Conservation (phyloP, 2,888 invertebrate genomes). For the Diogma glabrata region DNA sequence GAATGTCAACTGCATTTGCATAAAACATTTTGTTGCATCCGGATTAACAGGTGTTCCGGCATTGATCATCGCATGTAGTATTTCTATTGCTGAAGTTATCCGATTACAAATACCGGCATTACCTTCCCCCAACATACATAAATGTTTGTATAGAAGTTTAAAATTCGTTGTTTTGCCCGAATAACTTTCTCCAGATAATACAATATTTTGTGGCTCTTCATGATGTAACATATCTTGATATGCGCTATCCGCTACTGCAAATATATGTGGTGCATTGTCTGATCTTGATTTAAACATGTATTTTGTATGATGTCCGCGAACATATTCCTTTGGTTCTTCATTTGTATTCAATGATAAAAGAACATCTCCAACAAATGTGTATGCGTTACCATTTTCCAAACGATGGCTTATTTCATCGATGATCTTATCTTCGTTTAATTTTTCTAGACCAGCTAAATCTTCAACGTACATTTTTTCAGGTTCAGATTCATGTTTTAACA, state of each 20-base stretch:
- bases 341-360: slow-evolving; percentile 71
- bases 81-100: not conserved
- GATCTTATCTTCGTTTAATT: slow-evolving; percentile 59
- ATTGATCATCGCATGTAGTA: slow-evolving; percentile 69
- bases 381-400: slow-evolving; percentile 52
- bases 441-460: slow-evolving; percentile 68
- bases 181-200: slow-evolving; percentile 81
- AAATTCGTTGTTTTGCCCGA: slow-evolving; percentile 86
- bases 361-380: slow-evolving; percentile 72
- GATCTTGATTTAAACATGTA: slow-evolving; percentile 77
- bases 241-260: slow-evolving; percentile 77
- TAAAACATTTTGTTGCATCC: slow-evolving; percentile 73
- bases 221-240: slow-evolving; percentile 87
- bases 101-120: slow-evolving; percentile 29
- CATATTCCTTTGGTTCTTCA: slow-evolving; percentile 58
- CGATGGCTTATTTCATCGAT: slow-evolving; percentile 57
- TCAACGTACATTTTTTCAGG: slow-evolving; percentile 68
- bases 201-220: slow-evolving; percentile 71
- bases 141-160: slow-evolving; percentile 64
- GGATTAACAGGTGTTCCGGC: slow-evolving; percentile 76
- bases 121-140: slow-evolving; percentile 70
- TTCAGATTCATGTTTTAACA: slow-evolving; percentile 38
- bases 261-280: slow-evolving; percentile 84
- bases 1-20: slow-evolving; percentile 73
- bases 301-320: slow-evolving; percentile 52